Conservation (phyloP, 37 sponge, comb jelly and placozoan genomes). For the Mnemiopsis leidyi region DNA sequence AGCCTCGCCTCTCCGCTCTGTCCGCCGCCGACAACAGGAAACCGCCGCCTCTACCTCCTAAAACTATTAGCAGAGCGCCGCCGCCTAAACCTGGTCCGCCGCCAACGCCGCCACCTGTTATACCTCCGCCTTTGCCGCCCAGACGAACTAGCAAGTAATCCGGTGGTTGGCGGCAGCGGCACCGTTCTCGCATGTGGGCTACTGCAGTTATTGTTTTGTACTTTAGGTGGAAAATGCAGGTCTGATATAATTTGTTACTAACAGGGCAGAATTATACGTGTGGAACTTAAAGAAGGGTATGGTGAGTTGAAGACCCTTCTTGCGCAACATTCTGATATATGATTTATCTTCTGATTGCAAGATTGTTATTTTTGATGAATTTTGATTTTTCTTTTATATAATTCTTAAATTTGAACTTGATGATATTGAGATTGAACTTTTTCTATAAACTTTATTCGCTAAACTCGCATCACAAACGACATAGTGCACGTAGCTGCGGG, state of each 20-base stretch:
- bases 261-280: not conserved
- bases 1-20: not conserved
- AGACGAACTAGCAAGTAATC: not conserved
- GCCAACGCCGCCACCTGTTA: not conserved
- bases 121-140: not conserved
- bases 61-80: not conserved
- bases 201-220: not conserved
- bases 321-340: not conserved
- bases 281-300: not conserved
- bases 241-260: not conserved
- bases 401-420: not conserved
- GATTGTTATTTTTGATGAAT: not conserved
- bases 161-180: too few relatives aligned
- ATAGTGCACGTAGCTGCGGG: too few relatives aligned
- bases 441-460: not conserved
- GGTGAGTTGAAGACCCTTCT: not conserved
- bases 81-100: not conserved
- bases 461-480: not conserved
- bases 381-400: not conserved
- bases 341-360: not conserved
- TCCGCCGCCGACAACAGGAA: not conserved
- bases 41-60: conserved; percentile 45
- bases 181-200: not conserved
- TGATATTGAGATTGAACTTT: not conserved
- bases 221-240: not conserved